A percentile compares a stretch with the other conserved stretches of the same genome.
These are phyloP conservation scores for Drosophila affinis DNA, from an alignment of 2,888 invertebrate genomes.

Conservation along the genomic window DNA sequence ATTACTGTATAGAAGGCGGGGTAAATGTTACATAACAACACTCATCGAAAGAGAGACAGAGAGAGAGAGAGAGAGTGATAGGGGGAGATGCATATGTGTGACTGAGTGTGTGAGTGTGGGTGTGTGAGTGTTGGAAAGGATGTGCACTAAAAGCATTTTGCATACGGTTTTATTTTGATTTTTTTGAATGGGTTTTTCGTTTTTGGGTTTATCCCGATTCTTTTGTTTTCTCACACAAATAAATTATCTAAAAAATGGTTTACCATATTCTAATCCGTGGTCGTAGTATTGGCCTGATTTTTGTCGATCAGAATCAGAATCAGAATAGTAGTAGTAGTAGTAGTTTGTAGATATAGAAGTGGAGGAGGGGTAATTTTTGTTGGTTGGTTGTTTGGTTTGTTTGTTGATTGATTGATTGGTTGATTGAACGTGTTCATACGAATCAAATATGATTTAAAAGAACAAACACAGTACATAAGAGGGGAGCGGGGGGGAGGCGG, in stretches of 20 bases:
- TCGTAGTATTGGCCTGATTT: slow-evolving; percentile 91
- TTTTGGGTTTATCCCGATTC: slow-evolving; percentile 20
- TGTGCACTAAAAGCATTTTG: slow-evolving; percentile 47
- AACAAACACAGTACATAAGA: slow-evolving; percentile 35
- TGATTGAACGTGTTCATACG: slow-evolving; percentile 41
- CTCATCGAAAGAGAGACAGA: slow-evolving; percentile 8
- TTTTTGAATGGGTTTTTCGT: slow-evolving; percentile 6
- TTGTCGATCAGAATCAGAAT: slow-evolving; percentile 22
- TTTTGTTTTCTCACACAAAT: slow-evolving; percentile 65
- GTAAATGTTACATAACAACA: slow-evolving; percentile 36
- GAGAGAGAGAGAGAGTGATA: slow-evolving; percentile 2
- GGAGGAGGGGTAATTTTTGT: slow-evolving; percentile 25
- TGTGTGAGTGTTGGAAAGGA: slow-evolving; percentile 13
- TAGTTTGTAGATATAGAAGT: slow-evolving; percentile 39
- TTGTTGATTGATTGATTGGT: slow-evolving; percentile 25
- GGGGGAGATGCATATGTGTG: slow-evolving; percentile 9
- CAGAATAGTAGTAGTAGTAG: slow-evolving; percentile 37
- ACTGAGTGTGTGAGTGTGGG: slow-evolving; percentile 15
- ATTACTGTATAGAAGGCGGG: slow-evolving; percentile 13
- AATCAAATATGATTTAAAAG: slow-evolving; percentile 40
- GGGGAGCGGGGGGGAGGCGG: slow-evolving; percentile 24
- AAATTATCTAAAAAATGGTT: slow-evolving; percentile 84
- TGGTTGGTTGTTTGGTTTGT: slow-evolving; percentile 28
- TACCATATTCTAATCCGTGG: slow-evolving; percentile 97
- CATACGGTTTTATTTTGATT: slow-evolving; percentile 14